Evolutionary conservation across 2,888 invertebrate genomes (phyloP), one percentile per base, ranked within the genome.

Genomic region (Hypomecis atomaria): DNA sequence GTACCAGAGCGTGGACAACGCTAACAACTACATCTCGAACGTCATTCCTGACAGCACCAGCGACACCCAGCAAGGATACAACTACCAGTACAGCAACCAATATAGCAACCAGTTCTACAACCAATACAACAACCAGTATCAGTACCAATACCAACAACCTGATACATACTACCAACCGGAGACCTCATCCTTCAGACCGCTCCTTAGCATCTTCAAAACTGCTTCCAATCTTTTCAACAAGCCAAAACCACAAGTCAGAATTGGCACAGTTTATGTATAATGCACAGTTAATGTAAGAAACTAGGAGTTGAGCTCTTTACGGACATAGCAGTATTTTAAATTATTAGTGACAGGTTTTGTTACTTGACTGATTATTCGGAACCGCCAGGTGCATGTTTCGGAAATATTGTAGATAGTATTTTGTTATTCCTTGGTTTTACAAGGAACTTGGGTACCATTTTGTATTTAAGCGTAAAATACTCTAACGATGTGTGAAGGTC

Each of bases 351-450:
- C 88, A 57, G 84, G 83, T 83, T 86, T 81, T 88, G 90, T 90
- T 89, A 85, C 90, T 86, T 82, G 92, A 92, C 91, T 92, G 92
- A 92, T 87, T 84, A 86, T 92, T 91, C 90, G 89, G 77, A 85
- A 81, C 87, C 83, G 81, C 82, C 74, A 67, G 60, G 72, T 71
- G 78, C 80, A 82, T 71, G 73, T 85, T 85, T 89, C 87, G 92
- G 89, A 91, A 81, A 81, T 77, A 52, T 77, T 86, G 80, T 90
- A 88, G 81, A 87, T 86, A 86, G 82, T 87, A 77, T 86, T 86
- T 70, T 87, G 86, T 87, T 87, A 90, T 88, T 88, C 89, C 90
- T 92, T 90, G 92, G 92, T 92, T 92, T 89, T 91, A 91, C 91
- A 91, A 91, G 92, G 91, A 87, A 83, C 77, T 83, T 87, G 81